Base-by-base conservation (phyloP, 2,888 invertebrate species). In the Romanomermis culicivorax region DNA sequence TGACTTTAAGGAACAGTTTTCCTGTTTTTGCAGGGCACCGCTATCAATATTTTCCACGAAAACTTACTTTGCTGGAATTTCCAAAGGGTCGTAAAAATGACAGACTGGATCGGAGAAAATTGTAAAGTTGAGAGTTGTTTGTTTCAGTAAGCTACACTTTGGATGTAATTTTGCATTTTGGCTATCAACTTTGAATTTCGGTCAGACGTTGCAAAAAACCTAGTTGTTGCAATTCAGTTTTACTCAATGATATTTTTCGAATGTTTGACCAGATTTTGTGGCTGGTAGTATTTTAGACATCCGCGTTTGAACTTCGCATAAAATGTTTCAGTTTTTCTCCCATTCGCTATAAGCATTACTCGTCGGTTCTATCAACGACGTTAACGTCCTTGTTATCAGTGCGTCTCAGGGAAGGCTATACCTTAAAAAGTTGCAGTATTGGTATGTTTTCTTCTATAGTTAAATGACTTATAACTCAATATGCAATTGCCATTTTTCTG, bases 371-470 rank as follows among this genome's bases (percentile, higher is more conserved):
- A 66, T 70, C 68, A 60, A 59, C 71, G 3, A 68, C 69, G 29
- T 70, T 82, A 57, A 74, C 76, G 59, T 77, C 79, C 63, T 72
- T 83, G 51, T 69, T 84, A 56, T 80, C 81, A 52, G 79, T 82
- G 61, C 72, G 83, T 57, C 73, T 84, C 58, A 72, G 82, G 47
- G 83, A 83, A 71, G 84, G 84, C 29, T 84, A 81, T 69, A 77
- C 77, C 43, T 74, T 81, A 58, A 78, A 77, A 60, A 65, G 66
- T 43, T 65, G 26, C 23, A 11, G 11, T 25, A 27, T 49, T 27
- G 29, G 50, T 49, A 11, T 27, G 50, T 7, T n/a, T 7, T 11
- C 11, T 36, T 7, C 7, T 7, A 36, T 11, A 17, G 36, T 11
- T 36, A 36, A 11, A 11, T 36, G 36, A 7, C 17, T 17, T 7